Conservation (phyloP, 2,797 vertebrate genomes). For the Atherinosoma microstoma region DNA sequence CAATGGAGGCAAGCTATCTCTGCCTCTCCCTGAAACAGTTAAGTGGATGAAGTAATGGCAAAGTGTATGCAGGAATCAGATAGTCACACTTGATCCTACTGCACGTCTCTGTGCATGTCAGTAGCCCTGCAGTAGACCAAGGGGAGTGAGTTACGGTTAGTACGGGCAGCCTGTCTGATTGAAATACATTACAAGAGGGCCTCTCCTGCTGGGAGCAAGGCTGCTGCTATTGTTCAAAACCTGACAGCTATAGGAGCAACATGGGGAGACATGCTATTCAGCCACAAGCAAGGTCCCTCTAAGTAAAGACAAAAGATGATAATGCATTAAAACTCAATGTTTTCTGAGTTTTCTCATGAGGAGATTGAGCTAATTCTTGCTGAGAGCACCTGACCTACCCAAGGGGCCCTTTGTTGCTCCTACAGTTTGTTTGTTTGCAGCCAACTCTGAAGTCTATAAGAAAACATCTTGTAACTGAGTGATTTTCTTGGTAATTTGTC, state of each 20-base stretch:
- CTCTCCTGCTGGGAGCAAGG: slow-evolving; percentile 69
- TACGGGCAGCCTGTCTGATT: slow-evolving; percentile 65
- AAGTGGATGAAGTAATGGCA: slow-evolving; percentile 65
- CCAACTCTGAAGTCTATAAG: slow-evolving; percentile 43
- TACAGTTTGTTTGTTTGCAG: slow-evolving; percentile 28
- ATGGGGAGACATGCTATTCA: slow-evolving; percentile 57
- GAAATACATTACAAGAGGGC: slow-evolving; percentile 78
- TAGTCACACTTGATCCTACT: slow-evolving; percentile 55
- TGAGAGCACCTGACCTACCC: slow-evolving; percentile 53
- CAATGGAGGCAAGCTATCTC: slow-evolving; percentile 48
- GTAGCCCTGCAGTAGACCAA: slow-evolving; percentile 50
- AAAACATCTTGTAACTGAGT: slow-evolving; percentile 57
- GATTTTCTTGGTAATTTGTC: slow-evolving; percentile 52
- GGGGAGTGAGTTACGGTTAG: slow-evolving; percentile 76
- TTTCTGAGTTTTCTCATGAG: slow-evolving; percentile 49
- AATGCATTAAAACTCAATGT: slow-evolving; percentile 57
- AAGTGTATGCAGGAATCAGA: slow-evolving; percentile 69
- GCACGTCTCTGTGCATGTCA: slow-evolving; percentile 63
- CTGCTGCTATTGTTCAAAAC: slow-evolving; percentile 74
- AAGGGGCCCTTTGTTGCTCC: slow-evolving; percentile 44
- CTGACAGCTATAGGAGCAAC: slow-evolving; percentile 62
- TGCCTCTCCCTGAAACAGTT: slow-evolving; percentile 56
- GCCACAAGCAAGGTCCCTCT: slow-evolving; percentile 52
- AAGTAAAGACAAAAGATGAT: slow-evolving; percentile 69
- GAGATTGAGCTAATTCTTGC: slow-evolving; percentile 46